These are phyloP conservation scores for Idaea dimidiata DNA, from an alignment of 2,888 invertebrate species.

Conservation along the genomic window DNA sequence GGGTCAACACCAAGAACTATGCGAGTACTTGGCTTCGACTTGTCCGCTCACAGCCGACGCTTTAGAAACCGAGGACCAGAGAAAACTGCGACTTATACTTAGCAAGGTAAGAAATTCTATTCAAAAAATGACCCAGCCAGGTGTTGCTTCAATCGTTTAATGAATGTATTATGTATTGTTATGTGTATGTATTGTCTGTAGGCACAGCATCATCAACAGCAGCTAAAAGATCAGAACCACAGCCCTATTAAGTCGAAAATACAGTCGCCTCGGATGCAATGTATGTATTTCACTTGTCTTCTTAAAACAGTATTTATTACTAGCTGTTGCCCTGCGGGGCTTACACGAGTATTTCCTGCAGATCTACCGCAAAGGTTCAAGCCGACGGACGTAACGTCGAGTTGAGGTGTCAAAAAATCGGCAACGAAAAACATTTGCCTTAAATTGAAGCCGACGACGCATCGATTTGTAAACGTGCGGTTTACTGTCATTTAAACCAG, in stretches of 20 bases:
- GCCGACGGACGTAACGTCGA: no score
- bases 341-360: no score
- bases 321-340: no score
- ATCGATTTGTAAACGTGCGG: no score
- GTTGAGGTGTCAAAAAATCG: no score
- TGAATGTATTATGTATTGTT: no score
- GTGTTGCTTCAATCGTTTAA: neutral
- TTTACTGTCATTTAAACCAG: no score
- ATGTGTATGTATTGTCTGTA: constrained; percentile 34
- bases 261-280: constrained; percentile 75
- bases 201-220: constrained; percentile 94
- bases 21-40: constrained; percentile 90
- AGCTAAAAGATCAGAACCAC: constrained; percentile 86
- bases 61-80: constrained; percentile 91
- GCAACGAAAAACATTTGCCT: no score
- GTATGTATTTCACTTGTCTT: constrained; percentile 42
- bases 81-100: constrained; percentile 90
- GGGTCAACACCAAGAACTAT: constrained; percentile 90
- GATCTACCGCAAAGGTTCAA: no score
- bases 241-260: constrained; percentile 65
- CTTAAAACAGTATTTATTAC: no score
- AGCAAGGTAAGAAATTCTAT: constrained; percentile 80
- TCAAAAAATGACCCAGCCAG: no score
- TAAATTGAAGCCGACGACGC: no score
- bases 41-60: constrained; percentile 92